Conservation (phyloP, 2,888 invertebrate species). For the Nomada fabriciana region DNA sequence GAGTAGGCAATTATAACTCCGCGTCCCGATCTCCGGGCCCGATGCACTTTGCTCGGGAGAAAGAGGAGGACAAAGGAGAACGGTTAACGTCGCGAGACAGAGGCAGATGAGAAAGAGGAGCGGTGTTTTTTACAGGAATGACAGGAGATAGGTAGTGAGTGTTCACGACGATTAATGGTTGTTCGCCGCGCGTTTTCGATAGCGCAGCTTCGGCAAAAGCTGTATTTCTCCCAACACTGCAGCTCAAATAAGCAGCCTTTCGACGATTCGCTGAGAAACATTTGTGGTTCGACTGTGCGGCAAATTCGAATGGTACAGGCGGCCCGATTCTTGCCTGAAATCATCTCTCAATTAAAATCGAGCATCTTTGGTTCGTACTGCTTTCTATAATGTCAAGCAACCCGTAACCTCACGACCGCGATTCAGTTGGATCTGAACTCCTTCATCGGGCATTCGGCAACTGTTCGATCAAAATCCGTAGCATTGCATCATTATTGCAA, state of each 20-base stretch:
- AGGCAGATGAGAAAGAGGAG: constrained; percentile 23
- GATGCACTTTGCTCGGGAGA: constrained; percentile 65
- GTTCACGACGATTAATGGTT: constrained; percentile 63
- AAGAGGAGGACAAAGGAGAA: constrained; percentile 45
- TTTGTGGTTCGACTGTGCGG: constrained; percentile 1
- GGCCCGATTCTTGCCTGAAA: neutral
- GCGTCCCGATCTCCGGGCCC: constrained; percentile 65
- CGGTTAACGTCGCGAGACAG: constrained; percentile 23
- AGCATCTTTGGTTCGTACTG: neutral
- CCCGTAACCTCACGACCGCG: neutral
- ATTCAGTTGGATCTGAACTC: neutral
- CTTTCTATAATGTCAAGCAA: neutral
- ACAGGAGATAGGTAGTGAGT: constrained; percentile 57
- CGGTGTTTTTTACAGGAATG: constrained; percentile 58
- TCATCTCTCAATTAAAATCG: constrained; percentile 35
- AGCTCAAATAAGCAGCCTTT: constrained; percentile 8
- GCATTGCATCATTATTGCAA: too few relatives aligned
- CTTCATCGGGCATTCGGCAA: too few relatives aligned
- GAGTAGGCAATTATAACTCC: constrained; percentile 76
- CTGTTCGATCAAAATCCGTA: too few relatives aligned
- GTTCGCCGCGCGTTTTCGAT: constrained; percentile 50
- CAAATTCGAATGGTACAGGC: constrained; percentile 1
- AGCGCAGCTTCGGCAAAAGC: constrained; percentile 41
- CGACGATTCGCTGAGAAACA: neutral
- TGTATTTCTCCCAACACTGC: neutral